These are phyloP conservation scores for Dioctria linearis DNA, from an alignment of 2,888 invertebrate genomes.

Conservation along the genomic window DNA sequence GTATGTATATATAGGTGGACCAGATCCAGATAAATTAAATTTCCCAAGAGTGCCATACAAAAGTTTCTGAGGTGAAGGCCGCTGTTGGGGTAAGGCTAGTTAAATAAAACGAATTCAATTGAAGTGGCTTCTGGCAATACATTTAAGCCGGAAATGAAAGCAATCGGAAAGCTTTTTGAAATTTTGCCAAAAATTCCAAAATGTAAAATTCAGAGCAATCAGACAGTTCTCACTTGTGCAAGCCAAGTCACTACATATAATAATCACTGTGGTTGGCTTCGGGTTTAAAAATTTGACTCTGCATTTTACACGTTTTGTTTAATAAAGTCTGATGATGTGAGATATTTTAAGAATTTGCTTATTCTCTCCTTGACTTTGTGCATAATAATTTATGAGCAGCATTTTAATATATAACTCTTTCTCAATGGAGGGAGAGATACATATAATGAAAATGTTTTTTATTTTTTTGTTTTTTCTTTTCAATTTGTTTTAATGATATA, in stretches of 20 bases:
- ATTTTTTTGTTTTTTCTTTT: no score
- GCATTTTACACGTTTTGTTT: not conserved
- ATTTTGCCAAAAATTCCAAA: slow-evolving; percentile 10
- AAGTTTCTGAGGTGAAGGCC: not conserved
- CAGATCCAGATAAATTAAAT: no score
- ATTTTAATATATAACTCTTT: no score
- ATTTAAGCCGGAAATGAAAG: slow-evolving; percentile 8
- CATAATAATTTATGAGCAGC: no score
- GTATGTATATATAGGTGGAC: no score
- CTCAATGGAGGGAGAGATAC: no score
- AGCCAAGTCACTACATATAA: not conserved
- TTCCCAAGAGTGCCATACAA: no score
- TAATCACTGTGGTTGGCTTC: not conserved
- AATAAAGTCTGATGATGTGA: not conserved
- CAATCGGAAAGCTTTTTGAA: slow-evolving; percentile 1
- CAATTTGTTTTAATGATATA: no score
- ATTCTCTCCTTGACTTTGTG: no score
- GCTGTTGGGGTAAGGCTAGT: not conserved
- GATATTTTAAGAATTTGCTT: not conserved
- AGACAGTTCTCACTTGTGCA: not conserved
- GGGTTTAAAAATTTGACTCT: not conserved
- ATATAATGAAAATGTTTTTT: no score
- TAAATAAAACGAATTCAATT: not conserved
- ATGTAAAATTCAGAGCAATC: not conserved
- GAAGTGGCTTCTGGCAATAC: slow-evolving; percentile 2